These are phyloP conservation scores for Poeciliopsis prolifica DNA, from an alignment of 2,113 vertebrate species.

Conservation along the genomic window DNA sequence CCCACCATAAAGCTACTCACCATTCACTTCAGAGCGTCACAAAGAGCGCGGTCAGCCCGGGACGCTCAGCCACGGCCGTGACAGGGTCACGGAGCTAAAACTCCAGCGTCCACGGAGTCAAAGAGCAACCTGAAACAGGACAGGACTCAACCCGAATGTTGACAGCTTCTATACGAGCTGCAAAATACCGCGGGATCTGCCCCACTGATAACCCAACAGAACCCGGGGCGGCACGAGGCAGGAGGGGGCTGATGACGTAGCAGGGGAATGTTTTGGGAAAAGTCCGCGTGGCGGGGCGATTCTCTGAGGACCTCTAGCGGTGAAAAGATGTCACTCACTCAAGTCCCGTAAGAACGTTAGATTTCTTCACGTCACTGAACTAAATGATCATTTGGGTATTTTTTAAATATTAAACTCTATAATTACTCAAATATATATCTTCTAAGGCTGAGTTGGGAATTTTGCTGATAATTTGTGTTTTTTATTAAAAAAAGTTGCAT, in stretches of 20 bases:
- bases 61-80: neutral
- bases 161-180: neutral
- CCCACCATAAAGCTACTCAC: conserved; percentile 50
- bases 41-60: conserved; percentile 40
- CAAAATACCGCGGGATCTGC: conserved; percentile 32
- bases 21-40: conserved; percentile 38
- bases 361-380: neutral
- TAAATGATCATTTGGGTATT: neutral
- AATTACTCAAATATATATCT: no score
- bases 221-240: conserved; percentile 62
- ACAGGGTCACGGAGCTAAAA: neutral
- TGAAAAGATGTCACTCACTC: neutral
- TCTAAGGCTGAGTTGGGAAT: neutral
- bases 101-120: neutral
- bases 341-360: neutral
- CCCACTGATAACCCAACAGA: conserved; percentile 47
- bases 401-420: no score
- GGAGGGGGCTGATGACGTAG: conserved; percentile 67
- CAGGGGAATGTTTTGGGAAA: conserved; percentile 41
- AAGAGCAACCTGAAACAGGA: neutral
- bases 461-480: neutral
- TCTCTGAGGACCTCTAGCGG: conserved; percentile 62
- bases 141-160: neutral
- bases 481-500: neutral
- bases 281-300: conserved; percentile 16